These are phyloP conservation scores for Diadema setosum DNA, from an alignment of 35 echinoderm and acorn worm species.

Conservation along the genomic window DNA sequence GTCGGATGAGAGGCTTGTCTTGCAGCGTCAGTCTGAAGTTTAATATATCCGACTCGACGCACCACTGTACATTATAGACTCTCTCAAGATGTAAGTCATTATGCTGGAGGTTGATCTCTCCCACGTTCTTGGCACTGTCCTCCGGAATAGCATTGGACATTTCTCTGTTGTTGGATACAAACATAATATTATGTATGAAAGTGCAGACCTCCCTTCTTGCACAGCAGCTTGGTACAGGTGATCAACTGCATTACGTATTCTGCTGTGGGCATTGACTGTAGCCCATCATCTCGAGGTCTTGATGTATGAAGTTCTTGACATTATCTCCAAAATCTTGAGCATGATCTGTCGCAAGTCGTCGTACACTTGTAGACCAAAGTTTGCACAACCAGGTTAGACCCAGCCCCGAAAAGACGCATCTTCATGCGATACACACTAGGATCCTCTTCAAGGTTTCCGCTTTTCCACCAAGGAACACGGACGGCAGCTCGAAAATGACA, in stretches of 20 bases:
- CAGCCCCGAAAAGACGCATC: conserved; percentile 42
- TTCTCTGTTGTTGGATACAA: background rate
- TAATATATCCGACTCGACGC: conserved; percentile 31
- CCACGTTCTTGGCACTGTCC: background rate
- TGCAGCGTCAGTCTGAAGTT: background rate
- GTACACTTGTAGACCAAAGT: conserved; percentile 20
- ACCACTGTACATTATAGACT: conserved; percentile 16
- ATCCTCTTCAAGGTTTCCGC: background rate
- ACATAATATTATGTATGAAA: too few species aligned
- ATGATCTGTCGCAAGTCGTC: background rate
- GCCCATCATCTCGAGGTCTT: conserved; percentile 30
- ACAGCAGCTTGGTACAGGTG: background rate
- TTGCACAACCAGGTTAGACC: conserved; percentile 35
- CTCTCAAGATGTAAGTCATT: conserved; percentile 29
- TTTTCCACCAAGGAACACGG: background rate
- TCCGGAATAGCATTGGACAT: background rate
- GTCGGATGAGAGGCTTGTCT: conserved; percentile 12
- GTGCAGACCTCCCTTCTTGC: background rate
- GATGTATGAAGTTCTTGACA: background rate
- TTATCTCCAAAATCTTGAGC: background rate
- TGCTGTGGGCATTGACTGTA: background rate
- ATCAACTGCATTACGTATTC: background rate
- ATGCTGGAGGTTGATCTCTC: background rate
- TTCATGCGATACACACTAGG: conserved; percentile 21
- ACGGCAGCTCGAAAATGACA: background rate